Percentiles rank a stretch among this genome's conserved stretches.
These are phyloP conservation scores for Anguilla anguilla DNA, from an alignment of 2,797 vertebrate genomes.

Conservation along the genomic window DNA sequence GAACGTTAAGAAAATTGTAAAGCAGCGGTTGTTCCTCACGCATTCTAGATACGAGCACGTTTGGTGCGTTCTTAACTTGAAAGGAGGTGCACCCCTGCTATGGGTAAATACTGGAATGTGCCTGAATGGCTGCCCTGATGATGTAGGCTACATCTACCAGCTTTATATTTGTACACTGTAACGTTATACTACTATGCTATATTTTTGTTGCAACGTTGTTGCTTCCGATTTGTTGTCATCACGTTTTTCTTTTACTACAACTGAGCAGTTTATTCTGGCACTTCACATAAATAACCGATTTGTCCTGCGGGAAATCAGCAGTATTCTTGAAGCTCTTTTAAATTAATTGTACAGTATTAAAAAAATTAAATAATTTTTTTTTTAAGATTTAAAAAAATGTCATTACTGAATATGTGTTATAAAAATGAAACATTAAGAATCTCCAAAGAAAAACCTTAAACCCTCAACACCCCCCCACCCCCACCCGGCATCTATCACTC, in stretches of 20 bases:
- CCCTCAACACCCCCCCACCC: too few relatives aligned
- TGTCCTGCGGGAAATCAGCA: neutral
- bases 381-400: too few relatives aligned
- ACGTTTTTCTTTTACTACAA: neutral
- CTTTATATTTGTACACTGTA: neutral
- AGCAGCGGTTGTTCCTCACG: conserved; percentile 34
- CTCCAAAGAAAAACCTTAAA: neutral
- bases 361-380: too few relatives aligned
- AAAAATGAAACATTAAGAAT: neutral
- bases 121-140: neutral
- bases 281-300: neutral
- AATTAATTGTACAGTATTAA: too few relatives aligned
- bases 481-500: conserved; percentile 44
- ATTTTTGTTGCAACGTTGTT: neutral
- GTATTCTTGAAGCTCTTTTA: too few relatives aligned
- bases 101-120: conserved; percentile 4
- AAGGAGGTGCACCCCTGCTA: conserved; percentile 49
- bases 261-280: neutral
- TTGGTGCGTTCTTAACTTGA: conserved; percentile 51
- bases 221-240: neutral
- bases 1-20: neutral
- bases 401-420: neutral
- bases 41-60: conserved; percentile 63
- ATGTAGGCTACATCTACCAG: neutral
- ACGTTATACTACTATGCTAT: neutral